Evolutionary conservation across 2,888 invertebrate genomes (phyloP), one percentile per base, ranked within the genome.

Genomic region (Augiades crinisus): DNA sequence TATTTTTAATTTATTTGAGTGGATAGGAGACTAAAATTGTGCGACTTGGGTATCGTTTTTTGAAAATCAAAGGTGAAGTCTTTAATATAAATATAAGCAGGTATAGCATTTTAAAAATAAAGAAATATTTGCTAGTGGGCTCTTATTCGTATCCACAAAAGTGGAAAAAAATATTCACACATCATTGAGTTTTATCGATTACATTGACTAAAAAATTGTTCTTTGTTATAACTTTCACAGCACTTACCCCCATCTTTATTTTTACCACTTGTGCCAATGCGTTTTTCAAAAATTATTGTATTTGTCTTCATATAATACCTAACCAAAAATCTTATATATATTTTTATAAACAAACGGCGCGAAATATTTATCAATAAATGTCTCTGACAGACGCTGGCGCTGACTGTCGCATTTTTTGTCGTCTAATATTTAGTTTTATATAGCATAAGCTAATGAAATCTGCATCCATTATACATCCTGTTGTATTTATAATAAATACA

Each of bases 211-310:
- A n/a, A 22, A 33, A 44, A 36, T 16, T 1, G 16, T 36, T 21
- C n/a, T 19, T 37, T 8, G 16, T 33, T 45, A 24, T 3, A 13
- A 33, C 6, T 14, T n/a, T 19, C 22, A 24, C 14, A 10, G 49
- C 56, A 68, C 72, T 68, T 61, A 76, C 76, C 12, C 76, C 76
- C 76, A 77, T 75, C 55, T 55, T 61, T 40, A 8, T 14, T 17
- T 16, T 33, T 7, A 27, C 13, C 21, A 13, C 5, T 16, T 7
- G n/a, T 40, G 7, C 27, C 5, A 10, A 34, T 12, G 12, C 24
- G 24, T 24, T 24, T 14, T 3, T 10, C 17, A 17, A 0, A 27
- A 24, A 3, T 5, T 5, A 16, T 14, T 47, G 12, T 22, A 21
- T 24, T 33, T 36, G 3, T 45, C 12, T 14, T 16, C 14, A 21